Evolutionary conservation across 92 coral and sea anemone genomes (phyloP).

Genomic region (Zoanthus solanderi): DNA sequence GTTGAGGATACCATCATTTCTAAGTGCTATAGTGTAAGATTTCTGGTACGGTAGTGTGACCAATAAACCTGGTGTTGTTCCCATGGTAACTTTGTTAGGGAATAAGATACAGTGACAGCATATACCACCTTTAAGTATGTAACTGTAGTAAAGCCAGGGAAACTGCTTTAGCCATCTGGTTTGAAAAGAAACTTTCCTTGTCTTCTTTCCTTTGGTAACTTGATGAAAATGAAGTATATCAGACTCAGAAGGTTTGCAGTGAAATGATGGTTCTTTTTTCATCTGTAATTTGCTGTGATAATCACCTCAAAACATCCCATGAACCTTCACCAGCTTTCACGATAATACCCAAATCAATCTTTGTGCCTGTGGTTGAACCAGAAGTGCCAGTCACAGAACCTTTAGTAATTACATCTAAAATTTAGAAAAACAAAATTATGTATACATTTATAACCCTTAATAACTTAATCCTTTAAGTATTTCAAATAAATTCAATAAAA

Average conservation of each 20-base stretch:
- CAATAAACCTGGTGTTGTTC: conserved; percentile 62
- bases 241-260: conserved; percentile 60
- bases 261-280: conserved; percentile 64
- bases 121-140: conserved; percentile 68
- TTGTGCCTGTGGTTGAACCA: conserved; percentile 67
- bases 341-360: conserved; percentile 61
- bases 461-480: conserved; percentile 49
- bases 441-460: conserved; percentile 57
- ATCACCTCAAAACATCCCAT: conserved; percentile 62
- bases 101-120: conserved; percentile 65
- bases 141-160: conserved; percentile 65
- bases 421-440: conserved; percentile 38
- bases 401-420: conserved; percentile 55
- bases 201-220: conserved; percentile 69
- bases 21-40: conserved; percentile 61
- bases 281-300: conserved; percentile 61
- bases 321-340: conserved; percentile 64
- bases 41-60: conserved; percentile 61
- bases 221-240: conserved; percentile 66
- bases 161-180: conserved; percentile 63
- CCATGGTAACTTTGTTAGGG: conserved; percentile 57
- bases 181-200: conserved; percentile 64
- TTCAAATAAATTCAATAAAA: conserved; percentile 58
- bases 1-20: conserved; percentile 57
- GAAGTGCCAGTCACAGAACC: conserved; percentile 58